These are phyloP conservation scores for Pipistrellus pygmaeus DNA, from an alignment of 2,797 vertebrate species.

Conservation along the genomic window DNA sequence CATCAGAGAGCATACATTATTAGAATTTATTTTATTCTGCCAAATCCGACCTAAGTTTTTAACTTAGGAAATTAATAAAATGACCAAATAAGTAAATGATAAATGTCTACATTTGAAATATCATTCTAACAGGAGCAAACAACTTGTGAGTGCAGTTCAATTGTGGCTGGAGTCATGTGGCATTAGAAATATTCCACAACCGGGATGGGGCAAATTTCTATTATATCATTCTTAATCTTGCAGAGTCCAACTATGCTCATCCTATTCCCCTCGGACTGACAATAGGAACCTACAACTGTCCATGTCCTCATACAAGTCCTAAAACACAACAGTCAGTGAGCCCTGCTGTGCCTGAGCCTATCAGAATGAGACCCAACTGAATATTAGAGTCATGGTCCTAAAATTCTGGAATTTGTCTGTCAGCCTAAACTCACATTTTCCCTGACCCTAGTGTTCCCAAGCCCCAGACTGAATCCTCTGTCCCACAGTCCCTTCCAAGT, in stretches of 20 bases:
- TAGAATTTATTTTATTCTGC: neutral
- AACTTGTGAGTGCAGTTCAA: conserved; percentile 28
- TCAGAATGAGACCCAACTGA: neutral
- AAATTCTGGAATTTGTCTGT: neutral
- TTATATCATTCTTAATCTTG: neutral
- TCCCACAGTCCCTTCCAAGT: neutral
- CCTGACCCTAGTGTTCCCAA: neutral
- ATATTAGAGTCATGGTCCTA: neutral
- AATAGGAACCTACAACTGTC: neutral
- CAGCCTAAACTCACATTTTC: neutral
- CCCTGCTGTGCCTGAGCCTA: neutral
- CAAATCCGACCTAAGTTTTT: conserved; percentile 41
- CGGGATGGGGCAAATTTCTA: neutral
- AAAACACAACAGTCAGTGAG: neutral
- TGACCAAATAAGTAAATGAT: conserved; percentile 40
- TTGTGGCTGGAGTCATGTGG: neutral
- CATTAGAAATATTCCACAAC: neutral
- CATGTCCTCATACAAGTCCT: neutral
- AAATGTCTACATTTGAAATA: conserved; percentile 8
- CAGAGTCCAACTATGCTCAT: neutral
- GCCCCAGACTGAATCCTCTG: neutral
- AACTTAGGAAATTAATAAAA: conserved; percentile 53
- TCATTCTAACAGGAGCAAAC: conserved; percentile 3
- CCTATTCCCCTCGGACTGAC: neutral
- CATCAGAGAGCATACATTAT: neutral